These are phyloP conservation scores for Stenotaenia linearis DNA, from an alignment of 2,888 invertebrate genomes.

Conservation along the genomic window DNA sequence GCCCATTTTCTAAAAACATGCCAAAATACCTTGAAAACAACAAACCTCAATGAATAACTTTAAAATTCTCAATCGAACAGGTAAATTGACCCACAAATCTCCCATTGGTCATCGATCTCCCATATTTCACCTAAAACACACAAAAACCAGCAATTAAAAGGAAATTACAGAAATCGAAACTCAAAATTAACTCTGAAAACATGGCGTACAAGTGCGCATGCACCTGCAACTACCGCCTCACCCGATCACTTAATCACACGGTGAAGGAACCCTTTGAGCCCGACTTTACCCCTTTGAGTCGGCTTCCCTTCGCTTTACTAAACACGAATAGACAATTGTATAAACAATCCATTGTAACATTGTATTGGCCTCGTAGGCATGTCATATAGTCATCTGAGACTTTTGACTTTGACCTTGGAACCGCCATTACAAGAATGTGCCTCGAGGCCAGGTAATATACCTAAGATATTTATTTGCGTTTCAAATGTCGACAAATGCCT, in stretches of 20 bases:
- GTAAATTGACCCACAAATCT: too few species aligned
- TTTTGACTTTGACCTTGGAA: slow-evolving; percentile 13
- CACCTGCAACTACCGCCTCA: background rate
- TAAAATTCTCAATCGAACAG: too few species aligned
- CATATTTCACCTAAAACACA: too few species aligned
- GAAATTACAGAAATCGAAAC: too few species aligned
- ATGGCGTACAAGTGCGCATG: background rate
- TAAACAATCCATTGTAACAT: background rate
- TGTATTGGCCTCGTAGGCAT: background rate
- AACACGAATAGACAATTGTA: background rate
- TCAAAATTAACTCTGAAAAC: too few species aligned
- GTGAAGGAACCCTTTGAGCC: background rate
- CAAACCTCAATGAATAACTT: too few species aligned
- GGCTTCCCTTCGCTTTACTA: background rate
- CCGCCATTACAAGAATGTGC: slow-evolving; percentile 23
- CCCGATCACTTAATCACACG: background rate
- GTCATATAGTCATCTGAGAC: slow-evolving; percentile 1
- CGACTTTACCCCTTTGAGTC: too few species aligned
- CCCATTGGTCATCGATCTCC: too few species aligned
- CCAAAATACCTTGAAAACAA: too few species aligned
- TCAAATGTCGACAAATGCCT: background rate
- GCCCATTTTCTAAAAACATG: too few species aligned
- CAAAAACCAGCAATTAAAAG: too few species aligned
- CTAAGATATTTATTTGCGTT: slow-evolving; percentile 2
- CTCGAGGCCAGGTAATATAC: background rate